Conservation (phyloP, 2,113 vertebrate genomes). For the Ceyx melanurus region DNA sequence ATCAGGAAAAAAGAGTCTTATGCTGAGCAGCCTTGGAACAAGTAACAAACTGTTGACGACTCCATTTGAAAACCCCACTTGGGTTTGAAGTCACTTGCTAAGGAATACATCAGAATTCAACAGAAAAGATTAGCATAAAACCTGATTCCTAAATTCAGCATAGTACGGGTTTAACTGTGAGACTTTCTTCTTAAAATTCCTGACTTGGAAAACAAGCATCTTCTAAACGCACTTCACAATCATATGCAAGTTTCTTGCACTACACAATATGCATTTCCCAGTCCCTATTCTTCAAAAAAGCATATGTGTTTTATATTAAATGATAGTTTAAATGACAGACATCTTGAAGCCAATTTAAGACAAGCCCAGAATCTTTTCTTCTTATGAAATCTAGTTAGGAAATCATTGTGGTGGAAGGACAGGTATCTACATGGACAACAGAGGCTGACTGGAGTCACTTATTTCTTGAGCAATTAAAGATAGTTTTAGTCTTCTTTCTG, state of each 20-base stretch:
- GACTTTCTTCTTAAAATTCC: background rate
- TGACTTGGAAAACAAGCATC: background rate
- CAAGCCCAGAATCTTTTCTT: background rate
- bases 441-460: background rate
- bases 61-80: background rate
- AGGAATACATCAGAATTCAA: slow-evolving; percentile 6
- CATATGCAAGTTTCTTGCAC: background rate
- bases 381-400: background rate
- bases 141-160: background rate
- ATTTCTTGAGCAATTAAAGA: background rate
- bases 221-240: background rate
- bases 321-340: background rate
- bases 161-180: background rate
- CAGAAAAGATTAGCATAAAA: background rate
- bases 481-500: background rate
- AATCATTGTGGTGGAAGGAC: background rate
- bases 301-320: background rate
- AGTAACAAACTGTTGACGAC: slow-evolving; percentile 16
- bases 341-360: background rate
- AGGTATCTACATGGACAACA: background rate
- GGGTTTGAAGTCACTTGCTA: slow-evolving; percentile 1
- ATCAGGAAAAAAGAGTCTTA: background rate
- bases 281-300: background rate
- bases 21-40: background rate
- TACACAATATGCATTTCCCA: background rate